Conservation (phyloP, 2,797 vertebrate species). For the Falco concolor region DNA sequence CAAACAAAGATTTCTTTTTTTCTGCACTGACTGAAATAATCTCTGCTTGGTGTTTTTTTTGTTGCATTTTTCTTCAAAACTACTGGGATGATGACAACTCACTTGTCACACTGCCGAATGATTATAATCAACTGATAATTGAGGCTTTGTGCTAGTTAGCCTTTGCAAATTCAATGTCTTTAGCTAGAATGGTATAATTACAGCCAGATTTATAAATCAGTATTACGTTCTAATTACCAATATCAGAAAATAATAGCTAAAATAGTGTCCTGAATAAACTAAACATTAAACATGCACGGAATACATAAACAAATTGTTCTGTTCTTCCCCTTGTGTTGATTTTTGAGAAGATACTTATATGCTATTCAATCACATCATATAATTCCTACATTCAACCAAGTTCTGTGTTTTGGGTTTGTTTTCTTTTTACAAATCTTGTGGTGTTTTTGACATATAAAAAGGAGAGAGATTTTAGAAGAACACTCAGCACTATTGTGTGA, state of each 20-base stretch:
- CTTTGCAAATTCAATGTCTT: slow-evolving; percentile 43
- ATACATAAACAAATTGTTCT: slow-evolving; percentile 1
- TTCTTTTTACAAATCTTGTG: neutral
- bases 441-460: slow-evolving; percentile 25
- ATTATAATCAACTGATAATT: slow-evolving; percentile 63
- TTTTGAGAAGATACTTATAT: slow-evolving; percentile 25
- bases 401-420: neutral
- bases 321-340: neutral
- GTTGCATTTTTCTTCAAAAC: slow-evolving; percentile 1
- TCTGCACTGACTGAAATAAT: neutral
- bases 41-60: slow-evolving; percentile 24
- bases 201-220: slow-evolving; percentile 47
- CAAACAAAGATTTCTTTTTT: neutral
- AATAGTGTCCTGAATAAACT: slow-evolving; percentile 45
- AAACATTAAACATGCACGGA: slow-evolving; percentile 17
- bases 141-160: slow-evolving; percentile 43
- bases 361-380: neutral
- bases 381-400: neutral
- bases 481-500: neutral
- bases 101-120: slow-evolving; percentile 23
- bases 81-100: slow-evolving; percentile 8
- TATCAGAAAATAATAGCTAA: slow-evolving; percentile 58
- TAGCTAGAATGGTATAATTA: slow-evolving; percentile 37
- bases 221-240: slow-evolving; percentile 50
- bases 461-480: neutral